phyloP scores from a whole-genome alignment of 2,888 invertebrate species.

The Synergus japonicus region DNA sequence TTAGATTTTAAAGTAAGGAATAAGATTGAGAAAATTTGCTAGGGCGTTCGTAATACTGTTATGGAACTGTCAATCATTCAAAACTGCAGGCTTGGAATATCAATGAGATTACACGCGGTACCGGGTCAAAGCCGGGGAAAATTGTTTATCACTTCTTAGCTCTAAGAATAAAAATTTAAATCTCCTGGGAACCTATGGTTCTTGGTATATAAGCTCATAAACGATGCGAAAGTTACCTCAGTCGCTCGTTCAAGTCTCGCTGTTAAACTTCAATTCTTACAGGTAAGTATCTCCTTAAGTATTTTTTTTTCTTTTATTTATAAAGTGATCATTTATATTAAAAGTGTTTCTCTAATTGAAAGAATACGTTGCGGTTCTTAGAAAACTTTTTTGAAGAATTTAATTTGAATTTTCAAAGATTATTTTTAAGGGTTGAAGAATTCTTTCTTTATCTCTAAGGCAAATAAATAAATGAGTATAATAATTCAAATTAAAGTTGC shows the following conservation, averaged over 20 bases:
- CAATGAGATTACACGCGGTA: constrained; percentile 53
- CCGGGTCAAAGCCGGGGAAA: constrained; percentile 53
- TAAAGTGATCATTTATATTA: background rate
- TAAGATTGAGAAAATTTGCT: background rate
- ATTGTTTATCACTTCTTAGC: constrained; percentile 63
- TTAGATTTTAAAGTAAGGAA: background rate
- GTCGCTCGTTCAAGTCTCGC: constrained; percentile 19
- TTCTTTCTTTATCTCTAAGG: background rate
- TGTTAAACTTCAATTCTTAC: constrained; percentile 40
- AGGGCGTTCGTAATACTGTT: constrained; percentile 58
- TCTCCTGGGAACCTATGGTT: constrained; percentile 43
- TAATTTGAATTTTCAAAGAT: background rate
- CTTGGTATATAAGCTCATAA: constrained; percentile 37
- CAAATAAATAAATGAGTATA: background rate
- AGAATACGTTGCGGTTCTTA: background rate
- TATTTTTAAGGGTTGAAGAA: background rate
- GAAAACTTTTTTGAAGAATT: background rate
- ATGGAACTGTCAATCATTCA: constrained; percentile 64
- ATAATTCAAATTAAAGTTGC: background rate
- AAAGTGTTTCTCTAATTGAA: background rate
- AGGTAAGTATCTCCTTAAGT: constrained; percentile 44
- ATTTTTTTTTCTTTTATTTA: constrained; percentile 18
- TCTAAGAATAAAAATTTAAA: constrained; percentile 67
- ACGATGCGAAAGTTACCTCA: constrained; percentile 24
- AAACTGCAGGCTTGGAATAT: constrained; percentile 60